Evolutionary conservation across 2,797 vertebrate genomes (phyloP).

Genomic region (Synanceia verrucosa): DNA sequence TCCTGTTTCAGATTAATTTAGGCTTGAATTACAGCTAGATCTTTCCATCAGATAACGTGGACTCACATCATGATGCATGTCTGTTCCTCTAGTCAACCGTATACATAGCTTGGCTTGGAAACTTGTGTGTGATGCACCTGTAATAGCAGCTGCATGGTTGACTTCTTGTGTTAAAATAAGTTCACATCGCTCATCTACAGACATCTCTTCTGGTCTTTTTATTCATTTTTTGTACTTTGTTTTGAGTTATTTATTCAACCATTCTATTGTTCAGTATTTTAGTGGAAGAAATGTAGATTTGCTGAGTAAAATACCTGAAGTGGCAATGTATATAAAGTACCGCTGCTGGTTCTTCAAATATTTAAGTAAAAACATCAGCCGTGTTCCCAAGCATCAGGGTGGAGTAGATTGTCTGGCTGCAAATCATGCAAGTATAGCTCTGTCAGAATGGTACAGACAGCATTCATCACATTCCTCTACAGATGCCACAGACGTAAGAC

Average conservation of each 20-base stretch:
- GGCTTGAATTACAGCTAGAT: conserved; percentile 26
- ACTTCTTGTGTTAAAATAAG: conserved; percentile 27
- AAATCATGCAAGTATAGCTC: conserved; percentile 60
- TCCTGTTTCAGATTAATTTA: conserved; percentile 16
- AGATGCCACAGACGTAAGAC: conserved; percentile 63
- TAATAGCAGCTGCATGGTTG: conserved; percentile 48
- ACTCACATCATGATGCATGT: conserved; percentile 12
- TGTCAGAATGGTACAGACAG: conserved; percentile 62
- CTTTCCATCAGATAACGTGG: conserved; percentile 46
- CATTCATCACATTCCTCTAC: conserved; percentile 69
- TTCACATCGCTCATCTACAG: conserved; percentile 30
- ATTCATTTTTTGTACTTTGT: neutral
- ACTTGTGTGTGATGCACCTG: conserved; percentile 39
- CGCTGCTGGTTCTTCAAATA: conserved; percentile 3
- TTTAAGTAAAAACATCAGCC: conserved; percentile 54
- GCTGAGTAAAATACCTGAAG: neutral
- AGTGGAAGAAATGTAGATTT: neutral
- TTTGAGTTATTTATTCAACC: neutral
- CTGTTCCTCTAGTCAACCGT: conserved; percentile 24
- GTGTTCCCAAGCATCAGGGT: conserved; percentile 62
- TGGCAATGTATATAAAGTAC: neutral
- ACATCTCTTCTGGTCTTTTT: neutral
- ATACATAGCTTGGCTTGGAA: conserved; percentile 24
- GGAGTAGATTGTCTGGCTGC: conserved; percentile 59
- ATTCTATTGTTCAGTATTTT: neutral